These are phyloP conservation scores for Pteropus rufus DNA, from an alignment of 2,797 vertebrate genomes.

Conservation along the genomic window DNA sequence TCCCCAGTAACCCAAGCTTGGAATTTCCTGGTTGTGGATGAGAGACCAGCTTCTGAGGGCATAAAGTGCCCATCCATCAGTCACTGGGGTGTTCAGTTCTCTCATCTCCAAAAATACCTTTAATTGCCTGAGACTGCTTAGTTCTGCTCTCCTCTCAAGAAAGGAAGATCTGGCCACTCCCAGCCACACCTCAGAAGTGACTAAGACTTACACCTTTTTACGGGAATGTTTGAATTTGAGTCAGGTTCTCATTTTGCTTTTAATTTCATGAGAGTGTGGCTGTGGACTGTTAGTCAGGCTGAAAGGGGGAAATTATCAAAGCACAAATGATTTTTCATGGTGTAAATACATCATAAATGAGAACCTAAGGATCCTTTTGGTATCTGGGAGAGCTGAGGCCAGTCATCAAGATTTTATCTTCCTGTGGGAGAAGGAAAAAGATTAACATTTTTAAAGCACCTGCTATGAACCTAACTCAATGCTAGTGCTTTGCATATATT, in stretches of 20 bases:
- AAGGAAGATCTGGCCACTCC: neutral
- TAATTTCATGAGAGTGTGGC: neutral
- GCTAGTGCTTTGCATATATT: neutral
- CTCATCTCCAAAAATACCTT: constrained; percentile 6
- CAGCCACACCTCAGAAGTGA: constrained; percentile 29
- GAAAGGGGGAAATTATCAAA: neutral
- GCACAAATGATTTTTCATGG: neutral
- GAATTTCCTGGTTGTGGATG: neutral
- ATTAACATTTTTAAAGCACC: neutral
- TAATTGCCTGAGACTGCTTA: constrained; percentile 19
- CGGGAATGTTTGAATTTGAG: neutral
- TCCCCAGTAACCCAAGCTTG: neutral
- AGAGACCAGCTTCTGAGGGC: neutral
- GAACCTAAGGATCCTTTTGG: neutral
- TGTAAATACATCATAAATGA: neutral
- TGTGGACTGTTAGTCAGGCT: neutral
- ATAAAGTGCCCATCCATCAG: neutral
- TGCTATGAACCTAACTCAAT: neutral
- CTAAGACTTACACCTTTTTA: constrained; percentile 44
- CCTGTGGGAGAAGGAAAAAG: neutral
- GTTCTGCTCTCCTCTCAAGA: constrained; percentile 34
- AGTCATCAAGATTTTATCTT: neutral
- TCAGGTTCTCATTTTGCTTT: neutral
- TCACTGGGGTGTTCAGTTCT: neutral
- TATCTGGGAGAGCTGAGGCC: neutral